A percentile compares a stretch with the other conserved stretches of the same genome.
Evolutionary conservation across 2,113 vertebrate genomes (phyloP).

Genomic region (Cephalopholis sonnerati): DNA sequence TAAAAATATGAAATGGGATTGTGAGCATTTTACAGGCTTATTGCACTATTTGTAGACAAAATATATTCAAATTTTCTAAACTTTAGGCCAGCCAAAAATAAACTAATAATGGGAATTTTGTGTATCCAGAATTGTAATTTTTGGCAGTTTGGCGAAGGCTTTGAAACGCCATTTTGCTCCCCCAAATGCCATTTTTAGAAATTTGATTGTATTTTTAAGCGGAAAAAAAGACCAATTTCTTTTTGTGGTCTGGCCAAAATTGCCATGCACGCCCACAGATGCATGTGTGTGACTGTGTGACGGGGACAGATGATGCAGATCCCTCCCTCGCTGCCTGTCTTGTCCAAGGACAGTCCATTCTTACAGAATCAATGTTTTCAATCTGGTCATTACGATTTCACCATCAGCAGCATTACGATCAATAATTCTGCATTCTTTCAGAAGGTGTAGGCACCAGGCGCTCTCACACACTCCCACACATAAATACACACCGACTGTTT

Average conservation of each 20-base stretch:
- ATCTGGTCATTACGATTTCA: slow-evolving; percentile 58
- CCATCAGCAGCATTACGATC: slow-evolving; percentile 52
- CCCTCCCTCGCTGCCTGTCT: slow-evolving; percentile 9
- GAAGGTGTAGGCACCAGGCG: not conserved
- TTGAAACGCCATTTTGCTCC: not conserved
- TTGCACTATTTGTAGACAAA: not conserved
- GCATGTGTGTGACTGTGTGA: not conserved
- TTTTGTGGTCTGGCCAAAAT: not conserved
- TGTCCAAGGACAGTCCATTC: slow-evolving; percentile 55
- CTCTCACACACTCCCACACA: not conserved
- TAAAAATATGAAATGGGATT: no score
- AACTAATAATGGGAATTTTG: not conserved
- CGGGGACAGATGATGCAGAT: slow-evolving; percentile 11
- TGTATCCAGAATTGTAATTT: not conserved
- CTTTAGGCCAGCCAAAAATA: not conserved
- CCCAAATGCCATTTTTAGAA: not conserved
- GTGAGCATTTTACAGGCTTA: not conserved
- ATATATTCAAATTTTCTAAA: not conserved
- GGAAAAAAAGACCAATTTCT: not conserved
- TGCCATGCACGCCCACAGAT: not conserved
- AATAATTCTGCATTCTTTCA: slow-evolving; percentile 44
- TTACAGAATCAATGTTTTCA: slow-evolving; percentile 61
- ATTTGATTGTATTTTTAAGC: not conserved
- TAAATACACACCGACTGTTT: not conserved
- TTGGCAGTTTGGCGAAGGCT: not conserved